phyloP scores from a whole-genome alignment of 2,888 invertebrate species.

The Drosophila diplacantha region DNA sequence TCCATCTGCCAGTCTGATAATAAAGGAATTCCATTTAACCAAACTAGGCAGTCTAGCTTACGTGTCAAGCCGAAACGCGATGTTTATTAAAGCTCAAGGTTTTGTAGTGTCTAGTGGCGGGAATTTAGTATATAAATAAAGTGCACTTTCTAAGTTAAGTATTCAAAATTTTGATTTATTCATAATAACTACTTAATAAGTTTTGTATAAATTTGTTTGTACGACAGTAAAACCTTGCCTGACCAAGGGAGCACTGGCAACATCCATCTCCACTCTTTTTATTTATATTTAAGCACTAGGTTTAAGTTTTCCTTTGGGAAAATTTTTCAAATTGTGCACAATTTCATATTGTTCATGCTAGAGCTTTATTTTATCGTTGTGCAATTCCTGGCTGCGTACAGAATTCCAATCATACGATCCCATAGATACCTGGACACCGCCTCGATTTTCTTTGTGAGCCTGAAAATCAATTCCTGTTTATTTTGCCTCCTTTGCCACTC shows the following conservation, averaged over 20 bases:
- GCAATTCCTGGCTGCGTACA: neutral
- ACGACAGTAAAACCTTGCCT: neutral
- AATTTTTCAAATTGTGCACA: constrained; percentile 1
- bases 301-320: neutral
- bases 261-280: neutral
- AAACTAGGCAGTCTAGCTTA: neutral
- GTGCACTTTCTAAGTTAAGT: too few relatives aligned
- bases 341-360: neutral
- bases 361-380: constrained; percentile 1
- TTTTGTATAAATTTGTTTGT: neutral
- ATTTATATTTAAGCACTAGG: neutral
- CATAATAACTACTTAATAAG: too few relatives aligned
- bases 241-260: too few relatives aligned
- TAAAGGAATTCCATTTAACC: neutral
- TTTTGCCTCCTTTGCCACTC: constrained; percentile 3
- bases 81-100: too few relatives aligned
- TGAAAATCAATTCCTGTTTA: neutral
- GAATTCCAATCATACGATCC: constrained; percentile 9
- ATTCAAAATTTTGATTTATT: too few relatives aligned
- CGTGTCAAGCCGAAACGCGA: neutral
- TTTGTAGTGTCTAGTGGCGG: fast-evolving
- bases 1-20: neutral
- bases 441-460: neutral
- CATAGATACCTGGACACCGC: neutral
- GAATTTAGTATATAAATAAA: neutral